Evolutionary conservation across 2,888 invertebrate species (phyloP), one percentile per base, ranked within the genome.

Genomic region (Arge pagana): DNA sequence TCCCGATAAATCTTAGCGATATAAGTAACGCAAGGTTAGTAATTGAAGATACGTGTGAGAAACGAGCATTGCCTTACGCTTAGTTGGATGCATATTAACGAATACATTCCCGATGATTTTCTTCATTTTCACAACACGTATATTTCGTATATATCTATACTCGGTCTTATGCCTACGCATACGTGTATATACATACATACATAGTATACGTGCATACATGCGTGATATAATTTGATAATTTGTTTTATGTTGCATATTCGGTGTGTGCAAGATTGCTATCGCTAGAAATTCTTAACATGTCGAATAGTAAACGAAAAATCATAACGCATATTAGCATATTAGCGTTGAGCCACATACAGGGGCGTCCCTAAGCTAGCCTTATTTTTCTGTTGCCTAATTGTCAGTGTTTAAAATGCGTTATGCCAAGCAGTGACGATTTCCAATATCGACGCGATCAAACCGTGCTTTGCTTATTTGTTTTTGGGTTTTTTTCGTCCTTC

Each of bases 301-400:
- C 19, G 8, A 36, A 21, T 45, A 33, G 45, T 45, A 13, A 16
- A 33, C 31, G n/a, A n/a, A 39, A 23, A n/a, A 39, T 23, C 28
- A 26, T 26, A 26, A 21, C 15, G 53, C 37, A 53, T 48, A 49
- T 39, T 52, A 52, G 55, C 55, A 54, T 60, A 61, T 57, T 51
- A 65, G 65, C 56, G 58, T 58, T 45, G 45, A 45, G 33, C 56
- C 59, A 60, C 59, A 56, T 62, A 56, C 68, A 71, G 69, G 69
- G 68, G 65, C 71, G 68, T 66, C 64, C 66, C 70, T 60, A 70
- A 71, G 67, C 65, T 63, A 66, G 62, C 53, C 57, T 48, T 39
- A 55, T 59, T 58, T 48, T 36, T n/a, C n/a, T n/a, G n/a, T n/a
- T n/a, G n/a, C n/a, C n/a, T n/a, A n/a, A n/a, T n/a, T n/a, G n/a